Percentiles rank a stretch among this genome's conserved stretches.
These are phyloP conservation scores for Agelaius phoeniceus DNA, from an alignment of 2,113 vertebrate genomes.

Conservation along the genomic window DNA sequence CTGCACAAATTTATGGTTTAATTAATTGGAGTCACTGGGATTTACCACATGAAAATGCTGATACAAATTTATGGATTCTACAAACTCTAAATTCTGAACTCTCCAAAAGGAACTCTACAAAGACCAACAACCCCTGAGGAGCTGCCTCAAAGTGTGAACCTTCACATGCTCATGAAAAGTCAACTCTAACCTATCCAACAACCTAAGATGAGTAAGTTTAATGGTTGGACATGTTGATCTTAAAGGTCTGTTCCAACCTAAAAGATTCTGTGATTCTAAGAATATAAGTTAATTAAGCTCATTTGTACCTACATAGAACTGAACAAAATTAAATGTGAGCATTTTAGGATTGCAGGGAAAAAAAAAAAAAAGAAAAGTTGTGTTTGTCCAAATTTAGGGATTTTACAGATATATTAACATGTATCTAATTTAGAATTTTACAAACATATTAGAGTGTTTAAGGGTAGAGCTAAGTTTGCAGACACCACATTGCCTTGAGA, in stretches of 20 bases:
- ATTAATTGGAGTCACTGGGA: background rate
- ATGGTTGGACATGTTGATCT: background rate
- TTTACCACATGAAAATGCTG: background rate
- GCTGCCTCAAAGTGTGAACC: background rate
- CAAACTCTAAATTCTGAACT: background rate
- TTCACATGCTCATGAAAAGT: rapidly evolving
- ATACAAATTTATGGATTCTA: background rate
- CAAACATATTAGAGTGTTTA: background rate
- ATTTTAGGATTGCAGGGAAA: background rate
- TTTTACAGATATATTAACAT: background rate
- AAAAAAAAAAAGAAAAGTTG: no score
- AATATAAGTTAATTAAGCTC: background rate
- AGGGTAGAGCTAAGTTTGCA: background rate
- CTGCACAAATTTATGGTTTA: background rate
- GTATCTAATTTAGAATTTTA: background rate
- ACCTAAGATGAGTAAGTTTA: background rate
- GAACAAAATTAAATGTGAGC: background rate
- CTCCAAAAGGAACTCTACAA: background rate
- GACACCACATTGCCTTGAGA: background rate
- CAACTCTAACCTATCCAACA: rapidly evolving
- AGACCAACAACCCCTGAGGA: rapidly evolving
- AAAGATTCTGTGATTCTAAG: background rate
- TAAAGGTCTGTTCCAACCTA: background rate
- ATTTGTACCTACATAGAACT: background rate
- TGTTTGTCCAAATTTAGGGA: background rate